Evolutionary conservation across 2,888 invertebrate genomes (phyloP).

Genomic region (Barypeithes pellucidus): DNA sequence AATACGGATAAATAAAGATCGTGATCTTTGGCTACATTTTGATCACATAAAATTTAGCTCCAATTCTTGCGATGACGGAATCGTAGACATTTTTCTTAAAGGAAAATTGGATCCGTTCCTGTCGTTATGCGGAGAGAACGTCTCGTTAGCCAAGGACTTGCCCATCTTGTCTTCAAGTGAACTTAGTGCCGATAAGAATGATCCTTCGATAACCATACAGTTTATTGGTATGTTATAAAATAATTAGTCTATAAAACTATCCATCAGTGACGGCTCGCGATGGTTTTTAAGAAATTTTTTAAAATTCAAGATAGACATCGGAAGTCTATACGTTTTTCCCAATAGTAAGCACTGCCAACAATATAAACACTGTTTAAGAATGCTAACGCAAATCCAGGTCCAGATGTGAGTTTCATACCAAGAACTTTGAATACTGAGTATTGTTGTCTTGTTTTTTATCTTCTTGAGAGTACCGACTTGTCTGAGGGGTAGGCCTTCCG

Average conservation of each 20-base stretch:
- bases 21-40: conserved; percentile 90
- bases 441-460: too few species aligned
- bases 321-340: too few species aligned
- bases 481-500: too few species aligned
- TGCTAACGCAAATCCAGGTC: too few species aligned
- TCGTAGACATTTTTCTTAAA: conserved; percentile 82
- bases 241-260: background rate
- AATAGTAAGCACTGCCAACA: too few species aligned
- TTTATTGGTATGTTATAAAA: conserved; percentile 68
- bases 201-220: conserved; percentile 72
- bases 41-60: conserved; percentile 91
- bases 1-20: conserved; percentile 84
- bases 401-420: too few species aligned
- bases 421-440: too few species aligned
- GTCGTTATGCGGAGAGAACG: conserved; percentile 89
- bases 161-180: conserved; percentile 87
- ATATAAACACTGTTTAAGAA: too few species aligned
- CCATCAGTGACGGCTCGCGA: too few species aligned
- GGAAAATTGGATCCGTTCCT: conserved; percentile 81
- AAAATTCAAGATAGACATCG: too few species aligned
- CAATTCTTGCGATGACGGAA: conserved; percentile 89
- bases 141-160: conserved; percentile 84
- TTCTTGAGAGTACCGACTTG: too few species aligned
- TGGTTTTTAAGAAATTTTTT: too few species aligned
- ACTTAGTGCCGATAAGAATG: conserved; percentile 76